Evolutionary conservation across 1,140 invertebrate species (phyloP).

Genomic region (Popillia japonica): DNA sequence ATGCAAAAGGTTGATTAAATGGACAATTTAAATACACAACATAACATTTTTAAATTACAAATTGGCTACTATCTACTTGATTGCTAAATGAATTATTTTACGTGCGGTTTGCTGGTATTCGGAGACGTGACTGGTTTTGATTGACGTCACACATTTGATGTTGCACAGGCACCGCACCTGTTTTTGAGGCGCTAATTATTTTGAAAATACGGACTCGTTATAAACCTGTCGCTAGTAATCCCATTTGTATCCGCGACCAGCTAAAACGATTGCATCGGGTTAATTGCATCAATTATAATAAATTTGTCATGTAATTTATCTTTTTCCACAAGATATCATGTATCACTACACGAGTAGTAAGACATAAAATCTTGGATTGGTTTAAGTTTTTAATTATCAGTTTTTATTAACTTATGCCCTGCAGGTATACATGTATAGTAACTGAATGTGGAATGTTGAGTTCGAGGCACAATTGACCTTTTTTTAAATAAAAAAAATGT

Average conservation of each 20-base stretch:
- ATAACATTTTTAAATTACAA: not conserved
- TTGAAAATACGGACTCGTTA: constrained; percentile 18
- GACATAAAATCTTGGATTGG: not conserved
- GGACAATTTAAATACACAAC: not conserved
- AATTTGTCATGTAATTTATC: constrained; percentile 17
- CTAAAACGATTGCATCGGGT: not conserved
- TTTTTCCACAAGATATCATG: not conserved
- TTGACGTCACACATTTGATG: constrained; percentile 33
- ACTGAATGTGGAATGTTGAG: too few species aligned
- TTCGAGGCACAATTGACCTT: too few species aligned
- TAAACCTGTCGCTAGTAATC: constrained; percentile 23
- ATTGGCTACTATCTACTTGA: not conserved
- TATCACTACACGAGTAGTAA: not conserved
- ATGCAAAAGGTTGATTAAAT: not conserved
- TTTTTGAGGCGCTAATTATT: constrained; percentile 32
- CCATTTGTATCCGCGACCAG: not conserved
- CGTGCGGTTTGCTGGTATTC: constrained; percentile 23
- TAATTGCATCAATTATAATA: constrained; percentile 33
- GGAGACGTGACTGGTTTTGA: constrained; percentile 4
- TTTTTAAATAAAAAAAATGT: too few species aligned
- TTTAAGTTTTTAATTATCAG: too few species aligned
- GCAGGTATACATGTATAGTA: too few species aligned
- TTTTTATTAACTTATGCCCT: too few species aligned
- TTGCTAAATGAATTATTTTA: constrained; percentile 28
- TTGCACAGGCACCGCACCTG: not conserved